phyloP scores from a whole-genome alignment of 2,888 invertebrate species.

The Nomada fabriciana region DNA sequence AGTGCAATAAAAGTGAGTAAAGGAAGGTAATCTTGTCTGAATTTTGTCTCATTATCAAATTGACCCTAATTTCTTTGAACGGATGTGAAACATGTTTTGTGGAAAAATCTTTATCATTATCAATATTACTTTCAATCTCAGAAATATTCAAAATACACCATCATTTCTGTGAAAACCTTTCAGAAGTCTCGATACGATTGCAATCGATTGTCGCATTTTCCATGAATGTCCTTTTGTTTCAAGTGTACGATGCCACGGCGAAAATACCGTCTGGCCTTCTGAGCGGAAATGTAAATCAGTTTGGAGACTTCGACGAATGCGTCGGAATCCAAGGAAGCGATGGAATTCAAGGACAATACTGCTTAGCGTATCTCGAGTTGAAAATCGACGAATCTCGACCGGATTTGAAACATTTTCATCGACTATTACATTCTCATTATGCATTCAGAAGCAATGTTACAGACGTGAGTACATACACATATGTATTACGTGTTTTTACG shows the following conservation, averaged over 20 bases:
- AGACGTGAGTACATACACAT: conserved; percentile 86
- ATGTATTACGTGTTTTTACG: not conserved
- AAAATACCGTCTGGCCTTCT: conserved; percentile 89
- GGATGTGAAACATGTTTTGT: too few species aligned
- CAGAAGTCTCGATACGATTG: not conserved
- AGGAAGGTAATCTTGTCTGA: too few species aligned
- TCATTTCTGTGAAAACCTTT: not conserved
- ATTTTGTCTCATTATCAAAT: too few species aligned
- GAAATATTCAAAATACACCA: too few species aligned
- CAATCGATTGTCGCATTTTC: not conserved
- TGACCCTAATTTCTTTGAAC: too few species aligned
- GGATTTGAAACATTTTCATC: conserved; percentile 85
- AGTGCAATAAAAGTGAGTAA: too few species aligned
- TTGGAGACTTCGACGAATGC: conserved; percentile 90
- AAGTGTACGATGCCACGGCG: conserved; percentile 91
- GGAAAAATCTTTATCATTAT: too few species aligned
- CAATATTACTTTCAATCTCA: too few species aligned
- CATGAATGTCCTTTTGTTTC: conserved; percentile 45
- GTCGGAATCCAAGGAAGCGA: conserved; percentile 83
- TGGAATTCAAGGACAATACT: conserved; percentile 87
- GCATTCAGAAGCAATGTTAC: conserved; percentile 88
- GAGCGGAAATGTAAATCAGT: conserved; percentile 89
- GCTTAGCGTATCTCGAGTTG: conserved; percentile 88
- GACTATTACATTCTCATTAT: conserved; percentile 87
- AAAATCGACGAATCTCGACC: conserved; percentile 85